Evolutionary conservation across 1,140 invertebrate species (phyloP), one percentile per base, ranked within the genome.

Genomic region (Rhynchophorus ferrugineus): DNA sequence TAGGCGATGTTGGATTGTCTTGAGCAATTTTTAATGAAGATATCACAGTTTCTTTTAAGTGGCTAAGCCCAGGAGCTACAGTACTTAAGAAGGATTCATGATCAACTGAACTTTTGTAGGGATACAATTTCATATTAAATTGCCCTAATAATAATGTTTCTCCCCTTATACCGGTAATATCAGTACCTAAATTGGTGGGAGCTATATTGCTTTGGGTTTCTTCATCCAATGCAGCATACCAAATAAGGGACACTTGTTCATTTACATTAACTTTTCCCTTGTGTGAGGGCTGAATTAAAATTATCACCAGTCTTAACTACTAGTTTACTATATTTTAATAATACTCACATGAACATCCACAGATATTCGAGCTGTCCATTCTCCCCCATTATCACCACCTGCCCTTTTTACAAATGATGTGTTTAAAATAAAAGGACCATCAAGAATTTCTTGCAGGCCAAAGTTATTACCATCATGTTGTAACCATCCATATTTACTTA

Each of bases 391-490:
- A 29, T 73, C 70, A 6, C 87, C 89, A 0, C 85, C 87, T 0
- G 76, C 70, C 49, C 79, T 78, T 70, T 96, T 97, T 0, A 98
- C 79, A 73, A 95, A 98, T 2, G 87, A 86, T 0, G 94, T 97
- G 56, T 77, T 81, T 2, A 98, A 68, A 21, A 78, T 75, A 48
- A 88, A 83, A 6, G 82, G 78, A 9, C 80, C 77, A 65, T 99
- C 95, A 11, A 81, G 69, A 48, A 98, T 90, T 60, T 89, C 79
- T 71, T 99, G 95, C 33, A 89, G 73, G 1, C 95, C 96, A 77
- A 98, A 98, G 39, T 79, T 84, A 18, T 78, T 74, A 0, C 95
- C 95, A 73, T 99, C 93, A 68, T 98, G 95, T 56, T 89, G 79
- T 2, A 84, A 68, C 95, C 95, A 99, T 0, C 87, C 85, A 69